These are phyloP conservation scores for Channallabes apus DNA, from an alignment of 2,797 vertebrate genomes.

Conservation along the genomic window DNA sequence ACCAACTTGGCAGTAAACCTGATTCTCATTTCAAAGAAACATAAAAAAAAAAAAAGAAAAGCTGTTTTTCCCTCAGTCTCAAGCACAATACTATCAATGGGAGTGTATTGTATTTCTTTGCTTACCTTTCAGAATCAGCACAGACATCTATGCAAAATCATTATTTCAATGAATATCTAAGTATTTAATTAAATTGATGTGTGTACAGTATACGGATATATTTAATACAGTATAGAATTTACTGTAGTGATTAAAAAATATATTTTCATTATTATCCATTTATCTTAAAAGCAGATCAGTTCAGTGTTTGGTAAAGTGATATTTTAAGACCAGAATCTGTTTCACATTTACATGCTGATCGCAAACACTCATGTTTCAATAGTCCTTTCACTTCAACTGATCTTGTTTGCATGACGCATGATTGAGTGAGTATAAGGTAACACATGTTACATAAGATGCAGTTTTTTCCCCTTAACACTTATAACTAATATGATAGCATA, in stretches of 20 bases:
- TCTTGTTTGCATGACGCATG: not conserved
- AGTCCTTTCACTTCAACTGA: conserved; percentile 2
- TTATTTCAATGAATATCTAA: too few species aligned
- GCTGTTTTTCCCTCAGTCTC: too few species aligned
- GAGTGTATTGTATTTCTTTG: too few species aligned
- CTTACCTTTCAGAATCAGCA: too few species aligned
- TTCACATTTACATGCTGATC: conserved; percentile 8
- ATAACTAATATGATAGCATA: not conserved
- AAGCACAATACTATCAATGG: too few species aligned
- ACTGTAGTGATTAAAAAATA: not conserved
- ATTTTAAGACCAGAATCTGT: conserved; percentile 3
- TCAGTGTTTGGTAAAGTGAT: not conserved
- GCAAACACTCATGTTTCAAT: conserved; percentile 18
- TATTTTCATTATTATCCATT: not conserved
- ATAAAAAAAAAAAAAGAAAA: too few species aligned
- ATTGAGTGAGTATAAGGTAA: conserved; percentile 13
- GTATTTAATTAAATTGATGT: too few species aligned
- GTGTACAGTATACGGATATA: too few species aligned
- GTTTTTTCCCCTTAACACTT: not conserved
- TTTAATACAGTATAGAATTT: not conserved
- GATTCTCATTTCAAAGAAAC: too few species aligned
- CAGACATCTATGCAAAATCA: too few species aligned
- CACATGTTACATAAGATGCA: not conserved
- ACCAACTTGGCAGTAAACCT: too few species aligned
- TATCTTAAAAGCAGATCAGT: conserved; percentile 4